A percentile compares a stretch with the other conserved stretches of the same genome.
phyloP scores from a whole-genome alignment of 2,797 vertebrate genomes.

The Diplodus puntazzo region DNA sequence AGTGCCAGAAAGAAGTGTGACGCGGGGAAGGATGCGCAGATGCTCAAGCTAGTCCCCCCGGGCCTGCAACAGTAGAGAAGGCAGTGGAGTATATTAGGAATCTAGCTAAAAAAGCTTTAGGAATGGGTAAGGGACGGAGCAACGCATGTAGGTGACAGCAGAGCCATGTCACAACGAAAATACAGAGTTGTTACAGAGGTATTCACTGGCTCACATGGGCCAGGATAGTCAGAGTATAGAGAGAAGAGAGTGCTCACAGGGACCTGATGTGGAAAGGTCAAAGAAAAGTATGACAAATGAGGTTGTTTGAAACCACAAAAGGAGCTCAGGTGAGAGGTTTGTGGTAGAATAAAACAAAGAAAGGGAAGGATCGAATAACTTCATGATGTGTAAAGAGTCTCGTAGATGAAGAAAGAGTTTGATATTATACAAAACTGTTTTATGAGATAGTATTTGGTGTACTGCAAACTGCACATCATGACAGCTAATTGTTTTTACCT shows the following conservation, averaged over 20 bases:
- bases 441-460: background rate
- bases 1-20: slow-evolving; percentile 45
- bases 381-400: background rate
- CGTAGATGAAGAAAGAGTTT: background rate
- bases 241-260: slow-evolving; percentile 6
- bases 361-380: background rate
- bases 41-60: slow-evolving; percentile 44
- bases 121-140: slow-evolving; percentile 24
- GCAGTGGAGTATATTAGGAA: slow-evolving; percentile 26
- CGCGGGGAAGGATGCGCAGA: slow-evolving; percentile 44
- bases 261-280: slow-evolving; percentile 39
- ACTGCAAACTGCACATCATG: background rate
- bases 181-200: slow-evolving; percentile 11
- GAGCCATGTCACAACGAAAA: slow-evolving; percentile 23
- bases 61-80: slow-evolving; percentile 31
- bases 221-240: background rate
- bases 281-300: slow-evolving; percentile 5
- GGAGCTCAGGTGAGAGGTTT: background rate
- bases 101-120: slow-evolving; percentile 14
- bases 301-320: slow-evolving; percentile 14
- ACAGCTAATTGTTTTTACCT: background rate
- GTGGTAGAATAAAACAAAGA: slow-evolving; percentile 6
- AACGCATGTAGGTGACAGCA: slow-evolving; percentile 23
- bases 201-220: background rate
- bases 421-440: background rate